phyloP scores from a whole-genome alignment of 2,113 vertebrate species.

The Phoenicopterus ruber region DNA sequence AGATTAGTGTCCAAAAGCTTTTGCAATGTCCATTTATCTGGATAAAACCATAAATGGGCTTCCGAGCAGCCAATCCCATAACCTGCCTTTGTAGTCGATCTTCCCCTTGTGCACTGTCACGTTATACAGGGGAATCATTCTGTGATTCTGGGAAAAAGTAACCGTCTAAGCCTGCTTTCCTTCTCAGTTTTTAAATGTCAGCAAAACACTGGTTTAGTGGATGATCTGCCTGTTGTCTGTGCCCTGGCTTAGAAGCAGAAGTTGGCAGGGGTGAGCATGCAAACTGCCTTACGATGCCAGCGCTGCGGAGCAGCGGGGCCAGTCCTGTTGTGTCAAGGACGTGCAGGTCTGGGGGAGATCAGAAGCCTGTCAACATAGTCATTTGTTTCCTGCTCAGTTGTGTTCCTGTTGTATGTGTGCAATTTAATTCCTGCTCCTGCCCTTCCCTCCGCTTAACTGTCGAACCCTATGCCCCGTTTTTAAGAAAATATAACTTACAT shows the following conservation, averaged over 20 bases:
- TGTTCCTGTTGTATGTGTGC: not conserved
- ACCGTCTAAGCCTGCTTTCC: not conserved
- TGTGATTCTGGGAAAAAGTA: not conserved
- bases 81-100: not conserved
- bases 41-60: not conserved
- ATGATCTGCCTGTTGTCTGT: not conserved
- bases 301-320: rapidly evolving
- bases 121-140: not conserved
- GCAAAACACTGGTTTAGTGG: not conserved
- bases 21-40: not conserved
- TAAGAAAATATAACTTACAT: not conserved
- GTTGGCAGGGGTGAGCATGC: not conserved
- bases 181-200: not conserved
- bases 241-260: not conserved
- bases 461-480: not conserved
- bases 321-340: not conserved
- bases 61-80: not conserved
- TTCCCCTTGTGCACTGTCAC: not conserved
- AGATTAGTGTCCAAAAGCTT: not conserved
- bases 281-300: not conserved
- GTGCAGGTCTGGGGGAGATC: not conserved
- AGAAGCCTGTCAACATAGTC: not conserved
- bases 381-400: not conserved
- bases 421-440: not conserved
- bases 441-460: not conserved